Percentiles rank a stretch among this genome's conserved stretches.
Conservation (phyloP, 2,888 invertebrate genomes). For the Scaptomyza parva region DNA sequence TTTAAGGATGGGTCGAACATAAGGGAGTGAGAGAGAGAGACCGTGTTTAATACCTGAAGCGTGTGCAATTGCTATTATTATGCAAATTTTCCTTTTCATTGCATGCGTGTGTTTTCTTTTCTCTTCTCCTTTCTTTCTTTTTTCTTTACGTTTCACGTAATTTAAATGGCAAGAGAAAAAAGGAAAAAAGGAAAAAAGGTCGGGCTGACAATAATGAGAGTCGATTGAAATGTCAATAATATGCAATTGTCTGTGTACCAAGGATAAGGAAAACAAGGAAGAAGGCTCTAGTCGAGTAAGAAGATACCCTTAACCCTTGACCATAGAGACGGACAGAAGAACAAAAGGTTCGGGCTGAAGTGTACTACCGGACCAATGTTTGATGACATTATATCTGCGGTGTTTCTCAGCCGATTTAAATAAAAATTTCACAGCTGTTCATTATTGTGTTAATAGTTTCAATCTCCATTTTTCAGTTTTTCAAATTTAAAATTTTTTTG, state of each 20-base stretch:
- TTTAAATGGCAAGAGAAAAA: conserved; percentile 55
- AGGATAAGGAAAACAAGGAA: conserved; percentile 23
- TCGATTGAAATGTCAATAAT: conserved; percentile 79
- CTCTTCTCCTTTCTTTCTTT: neutral
- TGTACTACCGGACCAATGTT: too few relatives aligned
- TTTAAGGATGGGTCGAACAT: conserved; percentile 40
- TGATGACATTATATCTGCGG: too few relatives aligned
- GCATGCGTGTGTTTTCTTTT: conserved; percentile 66
- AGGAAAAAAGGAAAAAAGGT: conserved; percentile 36
- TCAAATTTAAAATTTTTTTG: too few relatives aligned
- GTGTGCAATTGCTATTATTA: conserved; percentile 81
- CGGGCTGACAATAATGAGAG: conserved; percentile 61
- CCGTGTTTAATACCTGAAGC: conserved; percentile 77
- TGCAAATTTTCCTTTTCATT: conserved; percentile 74
- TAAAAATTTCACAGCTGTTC: too few relatives aligned
- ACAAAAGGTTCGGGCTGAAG: too few relatives aligned
- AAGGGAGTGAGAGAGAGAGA: neutral
- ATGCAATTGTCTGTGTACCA: conserved; percentile 63
- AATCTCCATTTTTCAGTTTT: too few relatives aligned
- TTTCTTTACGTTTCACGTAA: conserved; percentile 8
- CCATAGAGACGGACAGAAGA: too few relatives aligned
- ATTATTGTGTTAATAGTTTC: too few relatives aligned
- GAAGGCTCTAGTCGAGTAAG: too few relatives aligned
- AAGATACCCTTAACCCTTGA: too few relatives aligned
- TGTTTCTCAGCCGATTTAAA: too few relatives aligned